Base-by-base conservation (phyloP, 1,140 invertebrate species). In the Mercenaria mercenaria region DNA sequence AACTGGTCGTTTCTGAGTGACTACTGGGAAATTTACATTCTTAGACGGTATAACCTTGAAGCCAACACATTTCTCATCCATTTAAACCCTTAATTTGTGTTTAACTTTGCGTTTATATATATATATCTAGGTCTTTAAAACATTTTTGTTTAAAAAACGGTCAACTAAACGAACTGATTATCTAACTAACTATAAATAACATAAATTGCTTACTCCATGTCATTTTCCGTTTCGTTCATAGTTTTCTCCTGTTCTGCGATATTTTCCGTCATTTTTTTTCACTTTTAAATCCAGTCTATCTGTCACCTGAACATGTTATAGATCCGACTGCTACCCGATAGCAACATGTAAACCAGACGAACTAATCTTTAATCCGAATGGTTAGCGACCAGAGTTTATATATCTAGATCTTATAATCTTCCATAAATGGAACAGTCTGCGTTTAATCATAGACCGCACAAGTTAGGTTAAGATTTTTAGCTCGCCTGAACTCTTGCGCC, bases 321-420 rank as follows among this genome's bases (percentile, higher is more conserved):
- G 67, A 72, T 23, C 15, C 37, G 67, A 72, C 23, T 29, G 67
- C 67, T 72, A 72, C 34, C 67, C 34, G 67, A 72, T 72, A 37
- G 10, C 67, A 39, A 72, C 67, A 18, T 20, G 34, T 41, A 64
- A 39, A 72, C 34, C 34, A 64, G 15, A 41, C 37, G 8, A 11
- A 72, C 39, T 72, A 72, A 72, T 72, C 34, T 72, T 72, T 72
- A 72, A 72, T 72, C 67, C 67, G 67, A 37, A n/a, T 72, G 67
- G 67, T 72, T 72, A 72, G 67, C 67, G 67, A 72, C 67, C 34
- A 72, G 67, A 39, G 34, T 8, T 1, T 11, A 8, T 67, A n/a
- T n/a, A n/a, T 29, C 4, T 67, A 67, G 1, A n/a, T 67, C 61
- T 11, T n/a, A 67, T 67, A 67, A 67, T 67, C 61, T 8, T 67